phyloP scores from a whole-genome alignment of 2,888 invertebrate genomes.

The Hetaerina titia region DNA sequence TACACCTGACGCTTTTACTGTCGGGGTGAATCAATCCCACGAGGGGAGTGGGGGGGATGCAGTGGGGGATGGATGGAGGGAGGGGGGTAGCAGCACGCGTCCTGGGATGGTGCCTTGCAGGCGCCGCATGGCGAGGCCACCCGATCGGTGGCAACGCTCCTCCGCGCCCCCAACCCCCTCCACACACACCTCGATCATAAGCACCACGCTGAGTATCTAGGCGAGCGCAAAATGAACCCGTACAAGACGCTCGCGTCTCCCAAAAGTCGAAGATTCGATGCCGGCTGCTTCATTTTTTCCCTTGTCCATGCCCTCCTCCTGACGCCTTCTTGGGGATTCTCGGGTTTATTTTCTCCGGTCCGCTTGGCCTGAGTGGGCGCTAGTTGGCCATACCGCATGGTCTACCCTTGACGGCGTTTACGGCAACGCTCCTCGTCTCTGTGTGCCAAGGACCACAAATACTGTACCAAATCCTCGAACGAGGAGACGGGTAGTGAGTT shows the following conservation, averaged over 20 bases:
- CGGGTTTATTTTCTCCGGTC: too few species aligned
- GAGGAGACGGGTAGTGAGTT: too few species aligned
- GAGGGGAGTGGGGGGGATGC: neutral
- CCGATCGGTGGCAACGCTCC: neutral
- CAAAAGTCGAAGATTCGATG: neutral
- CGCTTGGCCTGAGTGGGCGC: too few species aligned
- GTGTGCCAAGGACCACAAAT: too few species aligned
- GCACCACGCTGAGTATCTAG: neutral
- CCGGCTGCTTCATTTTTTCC: neutral
- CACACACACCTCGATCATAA: neutral
- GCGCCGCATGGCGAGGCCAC: neutral
- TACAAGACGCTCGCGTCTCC: neutral
- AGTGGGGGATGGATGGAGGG: neutral
- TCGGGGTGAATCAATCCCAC: conserved; percentile 23
- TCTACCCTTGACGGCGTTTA: too few species aligned
- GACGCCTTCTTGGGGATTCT: neutral
- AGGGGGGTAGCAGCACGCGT: neutral
- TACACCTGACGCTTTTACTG: conserved; percentile 33
- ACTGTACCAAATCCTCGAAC: too few species aligned
- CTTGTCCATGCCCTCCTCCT: neutral
- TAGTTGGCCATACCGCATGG: too few species aligned
- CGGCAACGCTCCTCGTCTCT: too few species aligned
- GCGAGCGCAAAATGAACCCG: neutral
- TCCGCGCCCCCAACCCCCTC: neutral
- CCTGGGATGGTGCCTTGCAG: neutral